Evolutionary conservation across 2,888 invertebrate genomes (phyloP).

Genomic region (Myopa testacea): DNA sequence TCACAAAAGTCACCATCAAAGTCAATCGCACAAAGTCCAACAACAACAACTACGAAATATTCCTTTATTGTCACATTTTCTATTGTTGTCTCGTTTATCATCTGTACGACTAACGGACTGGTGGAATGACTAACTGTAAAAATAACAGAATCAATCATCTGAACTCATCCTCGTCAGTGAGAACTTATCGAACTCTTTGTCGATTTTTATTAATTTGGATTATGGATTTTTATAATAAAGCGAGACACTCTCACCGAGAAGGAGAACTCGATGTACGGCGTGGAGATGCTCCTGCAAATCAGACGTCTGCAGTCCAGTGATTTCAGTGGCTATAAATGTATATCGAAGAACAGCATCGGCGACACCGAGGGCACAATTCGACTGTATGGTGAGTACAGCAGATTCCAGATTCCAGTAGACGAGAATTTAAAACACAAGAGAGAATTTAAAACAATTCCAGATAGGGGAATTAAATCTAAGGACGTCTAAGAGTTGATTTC

Average conservation of each 20-base stretch:
- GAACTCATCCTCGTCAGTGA: too few relatives aligned
- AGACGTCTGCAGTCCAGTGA: conserved; percentile 80
- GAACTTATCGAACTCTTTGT: neutral
- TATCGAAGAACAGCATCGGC: conserved; percentile 92
- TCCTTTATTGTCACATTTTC: neutral
- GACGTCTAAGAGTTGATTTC: neutral
- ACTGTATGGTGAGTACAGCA: conserved; percentile 80
- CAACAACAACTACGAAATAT: neutral
- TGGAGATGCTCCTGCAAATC: conserved; percentile 85
- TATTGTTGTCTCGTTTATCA: neutral
- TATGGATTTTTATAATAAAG: conserved; percentile 56
- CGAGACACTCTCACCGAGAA: conserved; percentile 87
- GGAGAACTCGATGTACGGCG: conserved; percentile 84
- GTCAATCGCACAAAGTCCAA: conserved; percentile 12
- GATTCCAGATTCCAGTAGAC: too few relatives aligned
- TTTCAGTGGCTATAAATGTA: conserved; percentile 90
- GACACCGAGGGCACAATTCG: conserved; percentile 91
- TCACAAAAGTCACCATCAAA: conserved; percentile 38
- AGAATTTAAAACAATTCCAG: too few relatives aligned
- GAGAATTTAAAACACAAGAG: too few relatives aligned
- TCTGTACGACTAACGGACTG: too few relatives aligned
- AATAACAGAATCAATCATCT: too few relatives aligned
- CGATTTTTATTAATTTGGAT: conserved; percentile 36
- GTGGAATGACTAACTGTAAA: neutral
- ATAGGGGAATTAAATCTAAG: neutral